Base-by-base conservation (phyloP, 2,113 vertebrate genomes). In the Chunga burmeisteri region DNA sequence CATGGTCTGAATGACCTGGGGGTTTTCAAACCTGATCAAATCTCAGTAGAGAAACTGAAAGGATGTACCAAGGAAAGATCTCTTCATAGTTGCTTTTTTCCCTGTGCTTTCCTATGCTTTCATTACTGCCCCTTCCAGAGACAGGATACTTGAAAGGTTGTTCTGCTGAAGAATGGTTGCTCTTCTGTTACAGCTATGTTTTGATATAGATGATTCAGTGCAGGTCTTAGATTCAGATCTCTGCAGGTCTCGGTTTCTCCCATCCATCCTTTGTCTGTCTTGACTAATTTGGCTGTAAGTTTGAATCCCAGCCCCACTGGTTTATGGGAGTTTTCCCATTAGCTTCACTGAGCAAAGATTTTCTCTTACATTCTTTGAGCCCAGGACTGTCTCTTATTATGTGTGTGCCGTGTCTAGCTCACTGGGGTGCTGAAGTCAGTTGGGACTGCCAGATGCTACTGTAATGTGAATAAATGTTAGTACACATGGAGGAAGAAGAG, bases 361-460 rank as follows among this genome's bases (percentile, higher is more conserved):
- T 96, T 87, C 84, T 94, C 56, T 93, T 75, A 68, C 61, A 53
- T 89, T 93, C 88, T 93, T 95, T 92, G 77, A 90, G 92, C 11
- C 27, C 49, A 72, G 72, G 89, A 94, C 95, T 95, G 87, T 93
- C 86, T 95, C 72, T 90, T 91, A 93, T 95, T 93, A 85, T 87
- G 10, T 80, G 42, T 63, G 20, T 91, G 71, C 81, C 65, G 29
- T 80, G 87, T 91, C 96, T 97, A 87, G 53, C 96, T 94, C 86
- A 25, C 96, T 93, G 91, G 91, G 89, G 84, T 96, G 91, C 93
- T 95, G 93, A 96, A 97, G 81, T 96, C 89, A 88, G 86, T 91
- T 95, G 84, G 89, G 95, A 93, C 70, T 97, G 96, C 93, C 94
- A 97, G 84, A 91, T 97, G 94, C 96, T 97, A 97, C 96, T 93